Base-by-base conservation (phyloP, 2,888 invertebrate species). In the Morinoia aosen region DNA sequence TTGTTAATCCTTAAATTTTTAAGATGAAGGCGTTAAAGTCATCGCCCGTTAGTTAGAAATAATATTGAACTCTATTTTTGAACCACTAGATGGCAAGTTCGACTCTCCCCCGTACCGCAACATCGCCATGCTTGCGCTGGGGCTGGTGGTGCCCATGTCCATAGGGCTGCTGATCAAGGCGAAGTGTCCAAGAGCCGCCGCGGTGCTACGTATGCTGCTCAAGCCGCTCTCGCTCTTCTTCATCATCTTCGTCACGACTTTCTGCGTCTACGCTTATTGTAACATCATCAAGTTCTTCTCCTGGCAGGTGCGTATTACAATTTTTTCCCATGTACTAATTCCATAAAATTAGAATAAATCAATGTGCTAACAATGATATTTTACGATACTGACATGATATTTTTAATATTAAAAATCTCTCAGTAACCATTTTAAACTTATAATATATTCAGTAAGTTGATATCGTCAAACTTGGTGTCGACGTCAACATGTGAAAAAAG, bases 271-370 rank as follows among this genome's bases (percentile, higher is more conserved):
- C 96, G 98, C 99, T n/a, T 99, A 99, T 97, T 97, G 98, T 95
- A 99, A 99, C 97, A 98, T 99, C 95, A 99, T 99, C 97, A 97
- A 98, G 97, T 97, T 99, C 97, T 99, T 99, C 97, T 98, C 98
- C 4, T 99, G 98, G 98, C 97, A 98, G 98, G 99, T 99, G 97
- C 58, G 58, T 12, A 14, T 58, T n/a, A n/a, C n/a, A n/a, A n/a
- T n/a, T n/a, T n/a, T n/a, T n/a, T n/a, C n/a, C n/a, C n/a, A n/a
- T n/a, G n/a, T n/a, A n/a, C n/a, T n/a, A n/a, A n/a, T n/a, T n/a
- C n/a, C n/a, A n/a, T n/a, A n/a, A n/a, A n/a, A n/a, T n/a, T n/a
- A n/a, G n/a, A n/a, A n/a, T n/a, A n/a, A n/a, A n/a, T n/a, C n/a
- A n/a, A n/a, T n/a, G n/a, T n/a, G n/a, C n/a, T n/a, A n/a, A n/a